Conservation (phyloP, 2,113 vertebrate species). For the Thinocorus orbignyianus region DNA sequence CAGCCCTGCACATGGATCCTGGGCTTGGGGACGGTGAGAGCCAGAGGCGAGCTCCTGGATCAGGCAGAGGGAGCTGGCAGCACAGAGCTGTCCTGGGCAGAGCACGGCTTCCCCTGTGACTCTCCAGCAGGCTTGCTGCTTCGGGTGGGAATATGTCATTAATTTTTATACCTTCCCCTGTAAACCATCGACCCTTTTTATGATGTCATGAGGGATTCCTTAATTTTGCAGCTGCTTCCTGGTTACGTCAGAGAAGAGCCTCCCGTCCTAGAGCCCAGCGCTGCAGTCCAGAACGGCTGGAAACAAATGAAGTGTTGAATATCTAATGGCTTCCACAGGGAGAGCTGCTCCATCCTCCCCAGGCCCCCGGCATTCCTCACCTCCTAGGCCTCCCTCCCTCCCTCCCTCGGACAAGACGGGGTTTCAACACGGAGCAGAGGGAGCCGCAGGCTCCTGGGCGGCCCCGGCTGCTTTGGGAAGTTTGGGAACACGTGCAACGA, state of each 20-base stretch:
- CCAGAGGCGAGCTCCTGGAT: background rate
- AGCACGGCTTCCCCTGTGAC: constrained; percentile 46
- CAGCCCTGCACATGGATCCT: background rate
- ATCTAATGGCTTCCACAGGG: constrained; percentile 85
- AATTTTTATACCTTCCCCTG: constrained; percentile 84
- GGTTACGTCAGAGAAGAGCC: constrained; percentile 83
- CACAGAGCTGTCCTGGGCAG: background rate
- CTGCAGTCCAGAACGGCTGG: constrained; percentile 71
- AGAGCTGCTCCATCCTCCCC: constrained; percentile 75
- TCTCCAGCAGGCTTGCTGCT: constrained; percentile 39
- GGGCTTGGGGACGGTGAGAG: background rate
- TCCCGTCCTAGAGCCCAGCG: constrained; percentile 72
- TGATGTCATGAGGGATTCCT: constrained; percentile 87
- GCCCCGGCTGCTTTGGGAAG: background rate
- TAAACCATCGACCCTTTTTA: constrained; percentile 81
- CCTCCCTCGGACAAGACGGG: constrained; percentile 1
- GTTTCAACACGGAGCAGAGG: background rate
- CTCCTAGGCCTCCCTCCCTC: constrained; percentile 41
- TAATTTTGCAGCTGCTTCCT: constrained; percentile 88
- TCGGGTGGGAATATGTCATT: constrained; percentile 79
- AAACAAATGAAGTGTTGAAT: constrained; percentile 85
- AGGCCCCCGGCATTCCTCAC: constrained; percentile 74
- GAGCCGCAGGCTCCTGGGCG: background rate
- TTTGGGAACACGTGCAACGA: background rate
- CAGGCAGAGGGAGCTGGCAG: background rate